Base-by-base conservation (phyloP, 2,113 vertebrate genomes). In the Balaeniceps rex region DNA sequence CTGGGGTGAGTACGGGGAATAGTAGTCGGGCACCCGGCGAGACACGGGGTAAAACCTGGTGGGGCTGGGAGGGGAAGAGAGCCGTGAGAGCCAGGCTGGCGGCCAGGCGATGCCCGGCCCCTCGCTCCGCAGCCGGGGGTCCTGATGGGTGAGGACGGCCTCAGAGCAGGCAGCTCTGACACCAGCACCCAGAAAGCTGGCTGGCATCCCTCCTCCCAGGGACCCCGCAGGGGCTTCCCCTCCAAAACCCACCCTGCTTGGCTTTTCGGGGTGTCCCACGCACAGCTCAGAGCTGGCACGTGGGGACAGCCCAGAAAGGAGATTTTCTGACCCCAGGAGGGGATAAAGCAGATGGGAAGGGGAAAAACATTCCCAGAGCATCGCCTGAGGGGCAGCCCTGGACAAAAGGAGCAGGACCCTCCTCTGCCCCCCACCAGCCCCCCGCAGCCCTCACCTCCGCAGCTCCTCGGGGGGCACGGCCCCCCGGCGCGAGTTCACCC, bases 401-500 rank as follows among this genome's bases (percentile, higher is more conserved):
- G 22, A 12, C 5, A 33, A 7, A 24, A 72, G 51, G 8, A 10
- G 6, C 26, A 4, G 47, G 49, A 21, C 10, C 6, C 38, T 10
- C 3, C 34, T 40, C 29, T 2, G 6, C 6, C 5, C 54, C 57
- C 14, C 0, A 6, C n/a, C 7, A 2, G 10, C 24, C 4, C 1
- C 34, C 21, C 2, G 0, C 26, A 8, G 0, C 29, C 40, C 98
- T 97, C 97, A 99, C 99, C 99, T 99, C 95, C 97, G 98, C 68
- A 99, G 96, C 87, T 99, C 99, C 28, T 99, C 99, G 8, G 98
- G 97, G 3, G 98, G 97, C 6, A 94, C 80, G 17, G 98, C 29
- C 24, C 97, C 98, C 11, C 99, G 98, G 11, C 99, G 98, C 21
- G 99, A 98, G 97, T 99, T 99, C 66, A 99, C 99, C 99, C 99